phyloP scores from a whole-genome alignment of 2,888 invertebrate genomes.

The Cryptus armator region DNA sequence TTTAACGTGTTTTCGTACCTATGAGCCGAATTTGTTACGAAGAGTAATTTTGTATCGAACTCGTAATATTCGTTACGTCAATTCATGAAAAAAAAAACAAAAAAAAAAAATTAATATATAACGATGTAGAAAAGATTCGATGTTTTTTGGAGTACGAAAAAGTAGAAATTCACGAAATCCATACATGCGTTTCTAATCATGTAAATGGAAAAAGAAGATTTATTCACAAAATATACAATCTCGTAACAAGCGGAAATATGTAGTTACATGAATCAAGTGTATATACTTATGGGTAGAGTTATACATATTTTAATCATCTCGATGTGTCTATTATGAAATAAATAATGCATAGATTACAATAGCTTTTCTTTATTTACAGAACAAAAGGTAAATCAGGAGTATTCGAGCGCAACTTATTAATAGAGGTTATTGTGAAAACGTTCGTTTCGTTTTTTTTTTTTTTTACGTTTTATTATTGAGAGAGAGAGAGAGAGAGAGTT shows the following conservation, averaged over 20 bases:
- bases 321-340: conserved; percentile 68
- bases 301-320: conserved; percentile 67
- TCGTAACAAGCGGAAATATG: conserved; percentile 54
- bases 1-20: conserved; percentile 58
- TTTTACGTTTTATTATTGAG: conserved; percentile 11
- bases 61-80: conserved; percentile 20
- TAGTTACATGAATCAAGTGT: conserved; percentile 60
- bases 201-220: conserved; percentile 68
- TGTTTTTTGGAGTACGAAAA: background rate
- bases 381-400: conserved; percentile 39
- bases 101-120: conserved; percentile 1
- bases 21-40: conserved; percentile 52
- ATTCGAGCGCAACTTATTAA: conserved; percentile 37
- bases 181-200: conserved; percentile 21
- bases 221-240: conserved; percentile 76
- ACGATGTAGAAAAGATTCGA: background rate
- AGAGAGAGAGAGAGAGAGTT: background rate
- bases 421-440: conserved; percentile 18
- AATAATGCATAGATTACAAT: conserved; percentile 69
- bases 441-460: background rate
- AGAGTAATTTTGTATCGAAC: conserved; percentile 57
- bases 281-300: conserved; percentile 62
- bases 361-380: conserved; percentile 68
- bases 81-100: background rate
- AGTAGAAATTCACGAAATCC: background rate